Evolutionary conservation across 2,113 vertebrate species (phyloP), one percentile per base, ranked within the genome.

Genomic region (Anser brachyrhynchus): DNA sequence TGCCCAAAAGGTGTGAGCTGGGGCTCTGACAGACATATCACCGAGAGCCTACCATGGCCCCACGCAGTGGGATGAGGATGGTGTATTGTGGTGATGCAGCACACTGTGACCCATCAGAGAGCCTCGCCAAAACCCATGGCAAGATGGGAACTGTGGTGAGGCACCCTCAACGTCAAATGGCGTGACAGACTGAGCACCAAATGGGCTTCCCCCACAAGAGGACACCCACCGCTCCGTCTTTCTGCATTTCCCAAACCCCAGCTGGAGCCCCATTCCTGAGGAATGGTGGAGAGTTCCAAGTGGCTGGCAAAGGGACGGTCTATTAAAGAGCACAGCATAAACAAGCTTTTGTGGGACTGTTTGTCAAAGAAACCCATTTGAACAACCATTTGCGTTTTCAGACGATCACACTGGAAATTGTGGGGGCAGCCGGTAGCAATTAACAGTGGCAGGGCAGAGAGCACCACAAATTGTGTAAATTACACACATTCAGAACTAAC

Each of bases 71-170:
- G 39, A 61, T 25, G 73, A 83, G 55, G 74, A n/a, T 0, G 0
- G 5, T 11, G 11, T 54, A 7, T 51, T 1, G 0, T 20, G 0
- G 0, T 7, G 65, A 23, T 37, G 15, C 22, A 57, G 23, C 70
- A 74, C 16, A 9, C 20, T 52, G 66, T 6, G 35, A 35, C 18
- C 21, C 0, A 0, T 7, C 41, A 15, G 1, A 18, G 10, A 41
- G 33, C 55, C 31, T 67, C 41, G 58, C 10, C 62, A 76, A 87
- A 91, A 84, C 31, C 29, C 57, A 18, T 22, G 23, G 7, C 64
- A 16, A 89, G n/a, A 9, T 28, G 33, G 61, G 39, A 88, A n/a
- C 2, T 33, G 46, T 23, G 59, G 44, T 33, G 75, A 66, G 52
- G 46, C 11, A 28, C 6, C 4, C 3, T 43, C 41, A 4, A 0